Evolutionary conservation across 2,888 invertebrate genomes (phyloP), one percentile per base, ranked within the genome.

Genomic region (Lasioglossum calceatum): DNA sequence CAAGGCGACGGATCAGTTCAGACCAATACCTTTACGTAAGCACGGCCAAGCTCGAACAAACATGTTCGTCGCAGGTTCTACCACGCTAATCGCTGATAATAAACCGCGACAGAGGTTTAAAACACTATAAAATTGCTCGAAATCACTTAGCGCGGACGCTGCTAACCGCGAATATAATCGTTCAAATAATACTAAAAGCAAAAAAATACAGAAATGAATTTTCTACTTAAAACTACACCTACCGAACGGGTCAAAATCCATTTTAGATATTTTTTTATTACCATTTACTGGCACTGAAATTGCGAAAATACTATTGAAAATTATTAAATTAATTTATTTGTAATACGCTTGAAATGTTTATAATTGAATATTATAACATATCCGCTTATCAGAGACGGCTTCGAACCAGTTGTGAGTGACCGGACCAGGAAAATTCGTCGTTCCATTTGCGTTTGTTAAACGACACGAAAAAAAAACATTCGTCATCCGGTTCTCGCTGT

Each of bases 1-100:
- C 88, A 89, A 89, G 88, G 89, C 67, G 84, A 50, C 50, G 81
- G 75, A 88, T 89, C 81, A 84, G 58, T 79, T 36, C 23, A 71
- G 77, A 58, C 67, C 80, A 80, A 80, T 76, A 77, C 78, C 36
- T 77, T 88, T 90, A 89, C 84, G 79, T 84, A 89, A 88, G 81
- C 42, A 7, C 12, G 36, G 73, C 58, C 23, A 42, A 12, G 39
- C 4, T 44, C 44, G 50, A 39, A 7, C 1, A 50, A 74, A 27
- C 44, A 61, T 12, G 42, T 8, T 39, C 42, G 70, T 70, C 2
- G 23, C 39, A 32, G 64, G 16, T 64, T 32, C n/a, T 27, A 2
- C 32, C 19, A 32, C 67, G 67, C 36, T 67, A 36, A 67, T 67
- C 36, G 67, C 67, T 32, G 67, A 67, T 67, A 67, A 67, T 32